phyloP scores from a whole-genome alignment of 1,140 invertebrate genomes.

The Limonius californicus region DNA sequence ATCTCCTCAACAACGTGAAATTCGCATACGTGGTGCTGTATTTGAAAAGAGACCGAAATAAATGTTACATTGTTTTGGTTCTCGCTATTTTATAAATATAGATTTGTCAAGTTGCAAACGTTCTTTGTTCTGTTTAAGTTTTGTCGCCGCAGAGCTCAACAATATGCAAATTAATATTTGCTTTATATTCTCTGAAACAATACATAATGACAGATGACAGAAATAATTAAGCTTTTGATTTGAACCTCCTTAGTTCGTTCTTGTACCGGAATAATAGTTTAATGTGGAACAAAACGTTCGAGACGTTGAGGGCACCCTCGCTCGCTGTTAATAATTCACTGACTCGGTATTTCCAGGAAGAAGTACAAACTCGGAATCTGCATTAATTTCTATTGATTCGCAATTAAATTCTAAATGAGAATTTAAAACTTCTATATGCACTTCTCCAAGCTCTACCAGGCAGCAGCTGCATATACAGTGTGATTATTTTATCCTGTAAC shows the following conservation, averaged over 20 bases:
- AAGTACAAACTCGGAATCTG: not conserved
- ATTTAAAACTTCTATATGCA: too few relatives aligned
- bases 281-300: not conserved
- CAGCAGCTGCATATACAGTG: too few relatives aligned
- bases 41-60: not conserved
- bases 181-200: conserved; percentile 6
- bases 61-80: not conserved
- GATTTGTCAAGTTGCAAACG: too few relatives aligned
- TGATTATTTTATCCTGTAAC: too few relatives aligned
- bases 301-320: not conserved
- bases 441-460: too few relatives aligned
- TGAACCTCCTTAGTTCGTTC: conserved; percentile 4
- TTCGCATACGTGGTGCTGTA: too few relatives aligned
- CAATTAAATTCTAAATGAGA: not conserved
- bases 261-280: not conserved
- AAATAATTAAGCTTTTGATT: conserved; percentile 9
- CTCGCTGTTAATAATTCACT: not conserved
- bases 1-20: too few relatives aligned
- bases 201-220: conserved; percentile 12
- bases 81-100: too few relatives aligned
- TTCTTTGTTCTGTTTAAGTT: not conserved
- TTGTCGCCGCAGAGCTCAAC: not conserved
- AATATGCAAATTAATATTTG: conserved; percentile 10
- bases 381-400: conserved; percentile 1
- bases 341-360: not conserved